Evolutionary conservation across 2,797 vertebrate species (phyloP).

Genomic region (Paguma larvata): DNA sequence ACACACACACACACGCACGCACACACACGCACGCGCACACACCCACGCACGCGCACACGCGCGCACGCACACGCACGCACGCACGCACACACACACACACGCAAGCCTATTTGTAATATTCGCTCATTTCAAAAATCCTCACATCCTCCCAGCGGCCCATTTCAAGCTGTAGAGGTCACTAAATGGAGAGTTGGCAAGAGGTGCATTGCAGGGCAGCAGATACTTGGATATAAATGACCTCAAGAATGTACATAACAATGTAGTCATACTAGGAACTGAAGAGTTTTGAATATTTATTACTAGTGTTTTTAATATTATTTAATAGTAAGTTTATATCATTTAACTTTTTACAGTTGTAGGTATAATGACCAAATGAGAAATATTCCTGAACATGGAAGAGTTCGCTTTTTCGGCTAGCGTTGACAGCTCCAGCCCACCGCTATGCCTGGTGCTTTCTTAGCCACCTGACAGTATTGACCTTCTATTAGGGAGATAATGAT

Average conservation of each 20-base stretch:
- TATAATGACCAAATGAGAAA: neutral
- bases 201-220: neutral
- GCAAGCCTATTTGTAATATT: neutral
- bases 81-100: too few species aligned
- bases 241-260: neutral
- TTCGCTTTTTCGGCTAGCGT: neutral
- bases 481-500: neutral
- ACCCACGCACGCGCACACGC: too few species aligned
- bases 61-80: too few species aligned
- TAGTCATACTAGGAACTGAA: neutral
- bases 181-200: neutral
- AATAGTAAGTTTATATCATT: too few species aligned
- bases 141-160: neutral
- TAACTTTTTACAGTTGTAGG: neutral
- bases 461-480: neutral
- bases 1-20: neutral
- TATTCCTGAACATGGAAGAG: neutral
- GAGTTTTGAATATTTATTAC: neutral
- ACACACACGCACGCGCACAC: neutral
- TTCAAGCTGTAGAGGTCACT: neutral
- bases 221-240: neutral
- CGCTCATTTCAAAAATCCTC: neutral
- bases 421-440: neutral
- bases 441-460: neutral
- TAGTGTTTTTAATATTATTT: too few species aligned